A percentile compares a stretch with the other conserved stretches of the same genome.
Conservation (phyloP, 2,113 vertebrate species). For the Gnathonemus echidnorhynchus region DNA sequence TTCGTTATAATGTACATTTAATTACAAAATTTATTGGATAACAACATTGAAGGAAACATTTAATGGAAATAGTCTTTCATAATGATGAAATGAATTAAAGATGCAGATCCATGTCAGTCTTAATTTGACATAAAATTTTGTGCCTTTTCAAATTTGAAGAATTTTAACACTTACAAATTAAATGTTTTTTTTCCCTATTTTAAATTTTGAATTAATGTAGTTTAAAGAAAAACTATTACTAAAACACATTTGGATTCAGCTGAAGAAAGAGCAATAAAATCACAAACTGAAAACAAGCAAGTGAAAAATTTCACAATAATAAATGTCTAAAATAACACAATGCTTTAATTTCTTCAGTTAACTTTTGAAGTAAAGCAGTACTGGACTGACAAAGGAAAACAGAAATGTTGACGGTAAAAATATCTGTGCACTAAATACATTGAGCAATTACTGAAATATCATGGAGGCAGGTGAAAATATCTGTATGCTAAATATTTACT, state of each 20-base stretch:
- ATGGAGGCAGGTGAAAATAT: too few relatives aligned
- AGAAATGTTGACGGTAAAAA: background rate
- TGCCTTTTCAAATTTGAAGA: background rate
- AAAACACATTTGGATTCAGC: background rate
- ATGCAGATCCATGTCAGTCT: background rate
- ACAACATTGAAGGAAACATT: constrained; percentile 9
- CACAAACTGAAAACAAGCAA: background rate
- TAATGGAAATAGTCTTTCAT: constrained; percentile 16
- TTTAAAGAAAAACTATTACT: background rate
- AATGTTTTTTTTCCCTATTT: background rate
- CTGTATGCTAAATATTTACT: too few relatives aligned
- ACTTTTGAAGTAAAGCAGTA: background rate
- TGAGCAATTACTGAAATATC: too few relatives aligned
- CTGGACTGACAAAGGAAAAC: background rate
- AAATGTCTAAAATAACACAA: background rate
- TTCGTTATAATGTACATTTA: constrained; percentile 15
- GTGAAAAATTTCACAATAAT: background rate
- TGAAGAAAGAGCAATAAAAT: background rate
- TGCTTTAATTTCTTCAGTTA: background rate
- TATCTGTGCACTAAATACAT: too few relatives aligned
- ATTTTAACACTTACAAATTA: background rate
- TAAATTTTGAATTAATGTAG: background rate
- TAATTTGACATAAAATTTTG: background rate
- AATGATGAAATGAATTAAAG: constrained; percentile 13
- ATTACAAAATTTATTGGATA: constrained; percentile 1